phyloP scores from a whole-genome alignment of 1,140 invertebrate species.

The Drosophila teissieri region DNA sequence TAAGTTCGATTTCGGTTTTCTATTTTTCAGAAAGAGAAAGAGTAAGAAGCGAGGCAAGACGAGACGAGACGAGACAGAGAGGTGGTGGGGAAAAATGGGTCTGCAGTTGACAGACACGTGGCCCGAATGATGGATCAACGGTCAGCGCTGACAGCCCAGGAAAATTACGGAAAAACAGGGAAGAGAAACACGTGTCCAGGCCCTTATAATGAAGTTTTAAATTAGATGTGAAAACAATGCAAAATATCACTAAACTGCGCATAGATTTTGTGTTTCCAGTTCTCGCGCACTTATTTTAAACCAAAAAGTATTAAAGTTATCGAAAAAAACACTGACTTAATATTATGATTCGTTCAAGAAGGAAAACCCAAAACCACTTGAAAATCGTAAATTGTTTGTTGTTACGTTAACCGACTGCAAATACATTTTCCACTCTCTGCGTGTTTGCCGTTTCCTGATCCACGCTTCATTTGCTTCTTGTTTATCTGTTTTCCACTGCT shows the following conservation, averaged over 20 bases:
- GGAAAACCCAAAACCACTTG: neutral
- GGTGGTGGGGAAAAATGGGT: neutral
- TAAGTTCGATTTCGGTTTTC: slow-evolving; percentile 17
- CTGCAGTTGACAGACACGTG: slow-evolving; percentile 35
- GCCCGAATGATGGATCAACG: slow-evolving; percentile 31
- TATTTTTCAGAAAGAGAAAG: neutral
- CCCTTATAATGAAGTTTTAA: neutral
- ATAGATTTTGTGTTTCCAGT: no score
- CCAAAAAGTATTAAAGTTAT: no score
- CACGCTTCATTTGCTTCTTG: slow-evolving; percentile 27
- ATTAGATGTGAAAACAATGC: neutral
- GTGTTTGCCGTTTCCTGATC: slow-evolving; percentile 10
- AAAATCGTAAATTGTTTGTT: neutral
- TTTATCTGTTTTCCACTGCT: slow-evolving; percentile 21
- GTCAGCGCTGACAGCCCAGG: slow-evolving; percentile 13
- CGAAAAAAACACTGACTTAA: neutral
- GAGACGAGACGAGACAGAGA: neutral
- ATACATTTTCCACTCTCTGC: neutral
- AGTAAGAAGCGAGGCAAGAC: neutral
- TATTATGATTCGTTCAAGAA: neutral
- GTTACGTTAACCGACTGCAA: neutral
- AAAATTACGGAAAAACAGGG: neutral
- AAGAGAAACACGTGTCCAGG: neutral
- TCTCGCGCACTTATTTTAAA: no score
- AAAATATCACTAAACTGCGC: no score